These are phyloP conservation scores for Aphodius sticticus DNA, from an alignment of 2,888 invertebrate genomes.

Conservation along the genomic window DNA sequence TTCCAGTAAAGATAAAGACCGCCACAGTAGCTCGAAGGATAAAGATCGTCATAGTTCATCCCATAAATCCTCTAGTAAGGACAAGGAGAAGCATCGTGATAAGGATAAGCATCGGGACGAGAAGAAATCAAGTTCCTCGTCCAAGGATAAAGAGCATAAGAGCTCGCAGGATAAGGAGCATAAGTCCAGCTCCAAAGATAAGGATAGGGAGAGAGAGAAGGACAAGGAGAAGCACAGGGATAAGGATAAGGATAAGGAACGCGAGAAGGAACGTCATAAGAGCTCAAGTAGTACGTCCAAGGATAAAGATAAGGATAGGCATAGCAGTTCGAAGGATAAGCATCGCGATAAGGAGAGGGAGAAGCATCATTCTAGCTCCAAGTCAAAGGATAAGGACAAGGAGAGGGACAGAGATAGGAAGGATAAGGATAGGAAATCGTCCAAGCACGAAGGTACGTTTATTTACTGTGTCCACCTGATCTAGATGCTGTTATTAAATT, in stretches of 20 bases:
- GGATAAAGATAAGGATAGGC: constrained; percentile 54
- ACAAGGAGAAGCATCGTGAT: constrained; percentile 55
- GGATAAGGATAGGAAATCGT: constrained; percentile 52
- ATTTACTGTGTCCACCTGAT: neutral
- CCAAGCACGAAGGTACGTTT: constrained; percentile 46
- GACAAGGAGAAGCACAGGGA: constrained; percentile 46
- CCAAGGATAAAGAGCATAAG: constrained; percentile 54
- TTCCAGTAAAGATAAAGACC: constrained; percentile 61
- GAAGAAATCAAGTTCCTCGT: constrained; percentile 55
- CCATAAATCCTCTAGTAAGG: constrained; percentile 62
- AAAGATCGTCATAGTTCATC: constrained; percentile 51
- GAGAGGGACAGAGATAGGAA: constrained; percentile 45
- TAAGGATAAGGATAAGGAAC: constrained; percentile 23
- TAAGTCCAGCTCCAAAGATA: constrained; percentile 51
- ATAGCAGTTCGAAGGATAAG: constrained; percentile 49
- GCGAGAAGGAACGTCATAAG: constrained; percentile 37
- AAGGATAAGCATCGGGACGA: constrained; percentile 53
- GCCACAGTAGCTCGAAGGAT: constrained; percentile 54
- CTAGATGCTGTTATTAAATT: no score
- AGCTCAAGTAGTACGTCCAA: constrained; percentile 40
- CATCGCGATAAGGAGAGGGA: constrained; percentile 58
- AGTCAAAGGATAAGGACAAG: constrained; percentile 67
- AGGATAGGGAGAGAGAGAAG: constrained; percentile 62
- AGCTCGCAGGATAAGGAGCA: constrained; percentile 47
- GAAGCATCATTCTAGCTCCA: constrained; percentile 56